Conservation (phyloP, 1,140 invertebrate genomes). For the Polypedilum pembai region DNA sequence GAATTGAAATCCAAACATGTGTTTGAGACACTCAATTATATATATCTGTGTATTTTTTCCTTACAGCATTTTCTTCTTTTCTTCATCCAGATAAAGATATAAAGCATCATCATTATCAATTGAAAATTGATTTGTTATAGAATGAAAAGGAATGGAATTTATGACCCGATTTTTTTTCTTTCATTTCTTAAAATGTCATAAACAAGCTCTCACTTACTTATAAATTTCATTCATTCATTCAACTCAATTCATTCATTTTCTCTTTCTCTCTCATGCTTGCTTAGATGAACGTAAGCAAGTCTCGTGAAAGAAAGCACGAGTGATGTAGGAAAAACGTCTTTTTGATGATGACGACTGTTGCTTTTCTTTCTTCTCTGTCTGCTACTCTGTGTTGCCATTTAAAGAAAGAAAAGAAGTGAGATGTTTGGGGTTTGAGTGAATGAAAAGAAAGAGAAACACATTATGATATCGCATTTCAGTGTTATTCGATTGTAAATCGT, state of each 20-base stretch:
- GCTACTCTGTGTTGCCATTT: neutral
- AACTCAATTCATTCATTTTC: neutral
- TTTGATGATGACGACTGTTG: slow-evolving; percentile 16
- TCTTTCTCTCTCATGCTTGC: neutral
- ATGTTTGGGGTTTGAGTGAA: neutral
- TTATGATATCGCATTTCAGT: slow-evolving; percentile 26
- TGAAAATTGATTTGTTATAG: no score
- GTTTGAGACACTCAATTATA: no score
- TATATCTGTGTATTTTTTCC: no score
- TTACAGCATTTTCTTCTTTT: no score
- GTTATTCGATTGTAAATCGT: slow-evolving; percentile 27
- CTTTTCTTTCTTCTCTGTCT: neutral
- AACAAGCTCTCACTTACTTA: neutral
- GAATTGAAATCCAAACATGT: no score
- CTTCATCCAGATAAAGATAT: no score
- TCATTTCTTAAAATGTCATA: neutral
- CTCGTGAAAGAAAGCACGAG: neutral
- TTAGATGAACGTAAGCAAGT: neutral
- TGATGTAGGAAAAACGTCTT: neutral
- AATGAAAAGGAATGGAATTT: neutral
- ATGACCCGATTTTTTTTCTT: slow-evolving; percentile 2
- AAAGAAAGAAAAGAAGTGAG: no score
- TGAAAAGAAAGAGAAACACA: neutral
- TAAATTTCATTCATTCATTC: slow-evolving; percentile 18
- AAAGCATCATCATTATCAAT: no score